Percentiles rank a stretch among this genome's conserved stretches.
Evolutionary conservation across 2,113 vertebrate genomes (phyloP).

Genomic region (Tachuris rubrigastra): DNA sequence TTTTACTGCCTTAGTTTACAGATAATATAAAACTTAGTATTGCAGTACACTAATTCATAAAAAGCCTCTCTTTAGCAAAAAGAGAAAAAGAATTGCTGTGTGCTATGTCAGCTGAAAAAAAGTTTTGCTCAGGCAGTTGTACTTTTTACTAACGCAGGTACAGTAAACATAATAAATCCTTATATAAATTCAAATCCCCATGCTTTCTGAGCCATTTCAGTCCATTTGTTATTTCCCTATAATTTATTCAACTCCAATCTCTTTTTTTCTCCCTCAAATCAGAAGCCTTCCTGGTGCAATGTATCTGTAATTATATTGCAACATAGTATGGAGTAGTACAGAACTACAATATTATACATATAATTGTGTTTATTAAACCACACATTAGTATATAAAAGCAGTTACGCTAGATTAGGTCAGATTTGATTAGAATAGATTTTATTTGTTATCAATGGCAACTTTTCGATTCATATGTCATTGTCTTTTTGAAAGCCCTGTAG

Average conservation of each 20-base stretch:
- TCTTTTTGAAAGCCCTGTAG: not conserved
- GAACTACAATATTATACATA: not conserved
- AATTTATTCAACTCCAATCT: not conserved
- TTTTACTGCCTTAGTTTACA: slow-evolving; percentile 55
- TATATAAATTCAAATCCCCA: slow-evolving; percentile 47
- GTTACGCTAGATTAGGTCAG: not conserved
- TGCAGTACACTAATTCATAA: slow-evolving; percentile 43
- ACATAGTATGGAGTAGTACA: not conserved
- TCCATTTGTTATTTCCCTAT: slow-evolving; percentile 15
- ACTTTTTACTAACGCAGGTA: slow-evolving; percentile 37
- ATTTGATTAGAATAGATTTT: not conserved
- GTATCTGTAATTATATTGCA: not conserved
- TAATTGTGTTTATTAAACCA: not conserved
- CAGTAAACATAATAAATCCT: slow-evolving; percentile 62
- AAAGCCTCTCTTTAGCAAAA: not conserved
- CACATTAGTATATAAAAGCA: not conserved
- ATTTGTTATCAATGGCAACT: not conserved
- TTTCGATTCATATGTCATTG: not conserved
- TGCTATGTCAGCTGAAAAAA: slow-evolving; percentile 38
- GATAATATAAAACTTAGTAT: slow-evolving; percentile 20
- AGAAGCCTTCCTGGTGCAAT: not conserved
- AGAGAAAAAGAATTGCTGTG: not conserved
- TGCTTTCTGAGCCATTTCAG: not conserved
- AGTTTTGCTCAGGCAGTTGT: slow-evolving; percentile 7
- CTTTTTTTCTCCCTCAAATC: not conserved